phyloP scores from a whole-genome alignment of 2,888 invertebrate genomes.

The Cetonia aurata region DNA sequence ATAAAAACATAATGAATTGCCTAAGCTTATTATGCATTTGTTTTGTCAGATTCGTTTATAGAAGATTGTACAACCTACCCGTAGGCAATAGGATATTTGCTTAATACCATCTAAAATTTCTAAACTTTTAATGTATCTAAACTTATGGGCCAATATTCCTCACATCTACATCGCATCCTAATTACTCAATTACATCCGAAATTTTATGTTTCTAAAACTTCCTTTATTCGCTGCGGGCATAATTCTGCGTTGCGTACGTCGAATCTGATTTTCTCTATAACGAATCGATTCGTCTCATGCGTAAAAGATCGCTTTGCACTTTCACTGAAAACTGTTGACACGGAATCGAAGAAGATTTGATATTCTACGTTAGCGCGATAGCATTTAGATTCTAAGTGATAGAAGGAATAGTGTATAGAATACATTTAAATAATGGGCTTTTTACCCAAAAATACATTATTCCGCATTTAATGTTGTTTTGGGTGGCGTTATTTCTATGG shows the following conservation, averaged over 20 bases:
- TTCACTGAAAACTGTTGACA: conserved; percentile 33
- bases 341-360: conserved; percentile 9
- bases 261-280: conserved; percentile 9
- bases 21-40: too few species aligned
- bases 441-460: conserved; percentile 21
- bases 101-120: too few species aligned
- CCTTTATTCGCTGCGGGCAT: neutral
- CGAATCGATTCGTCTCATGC: conserved; percentile 18
- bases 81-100: too few species aligned
- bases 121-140: too few species aligned
- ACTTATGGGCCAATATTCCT: too few species aligned
- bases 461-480: neutral
- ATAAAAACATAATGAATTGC: too few species aligned
- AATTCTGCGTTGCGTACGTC: neutral
- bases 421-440: conserved; percentile 13
- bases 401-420: conserved; percentile 4
- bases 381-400: conserved; percentile 20
- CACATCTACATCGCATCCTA: neutral
- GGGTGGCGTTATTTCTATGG: conserved; percentile 7
- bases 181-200: conserved; percentile 5
- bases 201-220: conserved; percentile 1
- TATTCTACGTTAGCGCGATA: conserved; percentile 7
- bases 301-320: conserved; percentile 25
- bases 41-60: too few species aligned
- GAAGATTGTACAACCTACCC: too few species aligned